Conservation (phyloP, 2,888 invertebrate species). For the Synergus japonicus region DNA sequence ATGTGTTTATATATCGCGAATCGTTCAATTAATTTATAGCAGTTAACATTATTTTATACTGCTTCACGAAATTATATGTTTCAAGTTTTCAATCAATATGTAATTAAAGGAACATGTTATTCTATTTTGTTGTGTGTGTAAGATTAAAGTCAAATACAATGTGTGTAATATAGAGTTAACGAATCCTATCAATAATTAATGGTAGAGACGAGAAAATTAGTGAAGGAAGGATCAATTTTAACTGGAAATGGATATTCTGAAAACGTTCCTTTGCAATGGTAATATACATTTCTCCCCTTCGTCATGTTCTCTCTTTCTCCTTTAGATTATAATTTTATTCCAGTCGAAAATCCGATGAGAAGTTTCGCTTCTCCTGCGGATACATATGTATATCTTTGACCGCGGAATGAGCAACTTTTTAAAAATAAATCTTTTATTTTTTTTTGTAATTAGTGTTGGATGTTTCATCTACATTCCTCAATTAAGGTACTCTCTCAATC, state of each 20-base stretch:
- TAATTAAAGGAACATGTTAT: neutral
- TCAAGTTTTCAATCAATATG: neutral
- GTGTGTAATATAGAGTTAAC: neutral
- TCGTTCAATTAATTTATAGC: slow-evolving; percentile 6
- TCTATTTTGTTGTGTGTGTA: neutral
- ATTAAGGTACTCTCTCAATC: neutral
- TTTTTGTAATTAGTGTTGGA: slow-evolving; percentile 18
- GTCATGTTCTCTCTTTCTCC: slow-evolving; percentile 28
- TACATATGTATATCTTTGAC: slow-evolving; percentile 31
- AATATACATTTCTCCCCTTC: slow-evolving; percentile 52
- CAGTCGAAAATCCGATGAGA: slow-evolving; percentile 36
- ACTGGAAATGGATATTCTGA: slow-evolving; percentile 51
- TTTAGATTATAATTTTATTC: slow-evolving; percentile 26
- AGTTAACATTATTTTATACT: neutral
- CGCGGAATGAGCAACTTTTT: slow-evolving; percentile 14
- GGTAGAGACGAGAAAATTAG: neutral
- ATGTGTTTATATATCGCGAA: neutral
- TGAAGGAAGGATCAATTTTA: slow-evolving; percentile 17
- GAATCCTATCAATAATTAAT: slow-evolving; percentile 31
- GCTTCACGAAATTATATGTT: slow-evolving; percentile 4
- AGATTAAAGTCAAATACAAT: neutral
- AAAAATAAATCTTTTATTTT: neutral
- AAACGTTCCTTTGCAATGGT: slow-evolving; percentile 63
- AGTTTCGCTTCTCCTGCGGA: slow-evolving; percentile 29
- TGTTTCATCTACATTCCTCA: neutral